phyloP scores from a whole-genome alignment of 2,113 vertebrate genomes.

The Cyanistes caeruleus region DNA sequence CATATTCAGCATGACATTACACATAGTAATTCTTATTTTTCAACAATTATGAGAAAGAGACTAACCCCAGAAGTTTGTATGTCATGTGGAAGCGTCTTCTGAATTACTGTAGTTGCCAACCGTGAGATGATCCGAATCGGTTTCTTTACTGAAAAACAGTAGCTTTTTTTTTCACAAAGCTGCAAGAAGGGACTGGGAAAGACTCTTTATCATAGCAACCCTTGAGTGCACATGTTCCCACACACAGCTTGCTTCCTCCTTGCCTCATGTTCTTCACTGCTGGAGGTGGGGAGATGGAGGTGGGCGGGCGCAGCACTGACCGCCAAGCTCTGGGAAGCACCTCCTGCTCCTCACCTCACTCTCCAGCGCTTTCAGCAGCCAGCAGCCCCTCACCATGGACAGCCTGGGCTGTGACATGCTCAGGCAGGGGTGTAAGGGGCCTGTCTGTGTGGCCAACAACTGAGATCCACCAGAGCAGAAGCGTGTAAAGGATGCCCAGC shows the following conservation, averaged over 20 bases:
- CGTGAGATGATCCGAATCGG: conserved; percentile 69
- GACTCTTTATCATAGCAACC: neutral
- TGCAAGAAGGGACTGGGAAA: conserved; percentile 26
- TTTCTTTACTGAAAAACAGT: conserved; percentile 74
- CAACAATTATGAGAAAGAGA: conserved; percentile 52
- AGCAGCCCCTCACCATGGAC: neutral
- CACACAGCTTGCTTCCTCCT: neutral
- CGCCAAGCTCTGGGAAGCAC: neutral
- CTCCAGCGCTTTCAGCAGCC: neutral
- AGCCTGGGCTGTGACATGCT: conserved; percentile 13
- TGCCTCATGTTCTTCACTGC: neutral
- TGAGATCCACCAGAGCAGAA: conserved; percentile 44
- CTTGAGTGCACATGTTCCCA: neutral
- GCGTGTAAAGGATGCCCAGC: conserved; percentile 46
- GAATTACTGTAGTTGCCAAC: conserved; percentile 74
- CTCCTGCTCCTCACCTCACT: neutral
- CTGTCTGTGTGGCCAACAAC: neutral
- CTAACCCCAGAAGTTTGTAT: conserved; percentile 71
- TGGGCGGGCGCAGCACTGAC: neutral
- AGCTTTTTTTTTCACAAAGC: conserved; percentile 35
- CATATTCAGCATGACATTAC: neutral
- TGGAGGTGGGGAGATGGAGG: neutral
- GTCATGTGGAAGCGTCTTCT: conserved; percentile 73
- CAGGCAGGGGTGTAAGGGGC: neutral
- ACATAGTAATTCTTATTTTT: neutral